These are phyloP conservation scores for Orientallactaga sibirica DNA, from an alignment of 2,797 vertebrate species.

Conservation along the genomic window DNA sequence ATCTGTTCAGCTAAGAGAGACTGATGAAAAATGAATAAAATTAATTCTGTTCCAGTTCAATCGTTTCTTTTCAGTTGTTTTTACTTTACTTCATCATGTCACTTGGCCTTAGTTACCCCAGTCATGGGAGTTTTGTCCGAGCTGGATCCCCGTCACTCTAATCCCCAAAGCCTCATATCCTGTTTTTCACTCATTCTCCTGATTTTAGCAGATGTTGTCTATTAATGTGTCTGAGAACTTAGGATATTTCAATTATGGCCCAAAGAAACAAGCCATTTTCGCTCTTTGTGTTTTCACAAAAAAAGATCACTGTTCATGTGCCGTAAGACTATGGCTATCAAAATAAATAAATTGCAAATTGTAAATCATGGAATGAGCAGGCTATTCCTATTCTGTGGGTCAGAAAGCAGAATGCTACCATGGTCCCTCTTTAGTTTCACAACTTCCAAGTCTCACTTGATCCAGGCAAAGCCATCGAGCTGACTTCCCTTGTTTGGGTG, in stretches of 20 bases:
- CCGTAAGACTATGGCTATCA: background rate
- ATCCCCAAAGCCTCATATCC: slow-evolving; percentile 80
- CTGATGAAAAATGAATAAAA: slow-evolving; percentile 58
- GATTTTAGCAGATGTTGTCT: slow-evolving; percentile 82
- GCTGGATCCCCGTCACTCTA: slow-evolving; percentile 64
- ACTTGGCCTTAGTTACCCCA: slow-evolving; percentile 62
- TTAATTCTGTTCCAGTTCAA: slow-evolving; percentile 47
- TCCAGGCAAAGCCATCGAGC: background rate
- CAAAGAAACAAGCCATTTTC: slow-evolving; percentile 69
- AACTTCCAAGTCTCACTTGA: background rate
- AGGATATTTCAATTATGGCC: slow-evolving; percentile 74
- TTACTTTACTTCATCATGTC: slow-evolving; percentile 62
- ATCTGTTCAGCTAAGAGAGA: slow-evolving; percentile 45
- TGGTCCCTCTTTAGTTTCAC: background rate
- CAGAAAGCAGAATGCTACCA: background rate
- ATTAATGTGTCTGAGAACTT: slow-evolving; percentile 78
- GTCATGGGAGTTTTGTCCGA: slow-evolving; percentile 67
- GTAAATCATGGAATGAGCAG: background rate
- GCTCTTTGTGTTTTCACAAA: slow-evolving; percentile 14
- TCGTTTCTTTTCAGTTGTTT: slow-evolving; percentile 67
- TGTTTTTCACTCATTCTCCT: slow-evolving; percentile 80
- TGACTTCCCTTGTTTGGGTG: background rate
- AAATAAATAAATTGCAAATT: slow-evolving; percentile 26
- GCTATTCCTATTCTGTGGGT: background rate
- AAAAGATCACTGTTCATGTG: slow-evolving; percentile 25